A percentile compares a stretch with the other conserved stretches of the same genome.
Conservation (phyloP, 1,140 invertebrate species). For the Trichonephila inaurata region DNA sequence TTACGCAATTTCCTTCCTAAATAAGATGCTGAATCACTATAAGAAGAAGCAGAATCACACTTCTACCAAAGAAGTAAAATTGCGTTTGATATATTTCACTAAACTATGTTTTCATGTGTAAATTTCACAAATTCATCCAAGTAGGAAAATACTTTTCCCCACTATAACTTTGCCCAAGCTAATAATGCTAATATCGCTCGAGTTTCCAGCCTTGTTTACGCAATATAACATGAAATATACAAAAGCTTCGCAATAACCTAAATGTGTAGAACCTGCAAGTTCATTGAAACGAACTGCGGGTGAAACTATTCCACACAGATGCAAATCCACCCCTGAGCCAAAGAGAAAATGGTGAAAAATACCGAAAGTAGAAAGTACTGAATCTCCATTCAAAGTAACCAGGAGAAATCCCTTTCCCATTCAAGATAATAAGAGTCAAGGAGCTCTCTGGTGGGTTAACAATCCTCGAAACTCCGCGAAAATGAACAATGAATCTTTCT, state of each 20-base stretch:
- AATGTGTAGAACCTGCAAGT: background rate
- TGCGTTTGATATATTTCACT: too few species aligned
- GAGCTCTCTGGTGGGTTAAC: conserved; percentile 16
- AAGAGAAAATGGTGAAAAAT: background rate
- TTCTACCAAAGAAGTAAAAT: too few species aligned
- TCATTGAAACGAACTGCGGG: background rate
- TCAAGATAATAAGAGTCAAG: conserved; percentile 59
- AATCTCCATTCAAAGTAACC: background rate
- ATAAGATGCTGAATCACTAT: too few species aligned
- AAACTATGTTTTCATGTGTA: background rate
- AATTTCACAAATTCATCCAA: background rate
- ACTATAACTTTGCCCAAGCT: background rate
- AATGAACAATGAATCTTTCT: conserved; percentile 53
- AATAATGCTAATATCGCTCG: background rate
- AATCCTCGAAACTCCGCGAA: conserved; percentile 45
- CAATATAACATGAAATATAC: background rate
- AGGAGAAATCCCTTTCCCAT: conserved; percentile 28
- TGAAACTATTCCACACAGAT: background rate
- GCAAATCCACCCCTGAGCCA: background rate
- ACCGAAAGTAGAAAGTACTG: background rate
- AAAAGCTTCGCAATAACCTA: background rate
- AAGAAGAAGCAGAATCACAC: too few species aligned
- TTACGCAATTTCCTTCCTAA: too few species aligned
- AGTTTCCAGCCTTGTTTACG: background rate
- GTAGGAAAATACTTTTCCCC: background rate